Evolutionary conservation across 2,113 vertebrate species (phyloP).

Genomic region (Mormyrus iriodes): DNA sequence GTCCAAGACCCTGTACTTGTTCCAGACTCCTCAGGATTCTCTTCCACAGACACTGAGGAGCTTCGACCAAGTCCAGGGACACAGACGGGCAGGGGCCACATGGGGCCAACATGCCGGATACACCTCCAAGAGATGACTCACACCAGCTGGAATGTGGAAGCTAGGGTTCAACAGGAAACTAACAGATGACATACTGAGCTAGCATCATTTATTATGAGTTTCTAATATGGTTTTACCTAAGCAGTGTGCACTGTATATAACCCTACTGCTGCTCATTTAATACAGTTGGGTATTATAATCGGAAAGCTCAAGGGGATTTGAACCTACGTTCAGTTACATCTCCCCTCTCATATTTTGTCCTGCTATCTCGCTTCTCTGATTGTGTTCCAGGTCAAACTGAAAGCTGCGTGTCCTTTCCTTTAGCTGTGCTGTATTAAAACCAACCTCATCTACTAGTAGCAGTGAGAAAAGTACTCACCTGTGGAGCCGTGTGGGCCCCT

Average conservation of each 20-base stretch:
- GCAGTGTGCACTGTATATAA: background rate
- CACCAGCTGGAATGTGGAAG: background rate
- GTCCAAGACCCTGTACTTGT: constrained; percentile 59
- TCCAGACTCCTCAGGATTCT: constrained; percentile 61
- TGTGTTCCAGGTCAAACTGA: background rate
- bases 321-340: background rate
- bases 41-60: constrained; percentile 57
- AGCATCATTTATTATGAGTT: background rate
- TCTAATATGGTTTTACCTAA: background rate
- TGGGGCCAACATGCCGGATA: background rate
- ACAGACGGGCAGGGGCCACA: constrained; percentile 34
- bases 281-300: background rate
- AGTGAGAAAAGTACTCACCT: constrained; percentile 44
- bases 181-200: background rate
- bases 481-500: constrained; percentile 42
- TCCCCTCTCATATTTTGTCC: too few relatives aligned
- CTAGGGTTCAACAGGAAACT: background rate
- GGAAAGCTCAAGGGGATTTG: background rate
- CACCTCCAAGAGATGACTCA: constrained; percentile 21
- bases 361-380: background rate
- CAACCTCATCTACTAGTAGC: background rate
- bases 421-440: background rate
- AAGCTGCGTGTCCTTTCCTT: background rate
- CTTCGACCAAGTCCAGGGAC: constrained; percentile 70
- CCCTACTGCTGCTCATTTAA: background rate